A percentile compares a stretch with the other conserved stretches of the same genome.
Conservation (phyloP, 1,140 invertebrate species). For the Euura saliciscinereae region DNA sequence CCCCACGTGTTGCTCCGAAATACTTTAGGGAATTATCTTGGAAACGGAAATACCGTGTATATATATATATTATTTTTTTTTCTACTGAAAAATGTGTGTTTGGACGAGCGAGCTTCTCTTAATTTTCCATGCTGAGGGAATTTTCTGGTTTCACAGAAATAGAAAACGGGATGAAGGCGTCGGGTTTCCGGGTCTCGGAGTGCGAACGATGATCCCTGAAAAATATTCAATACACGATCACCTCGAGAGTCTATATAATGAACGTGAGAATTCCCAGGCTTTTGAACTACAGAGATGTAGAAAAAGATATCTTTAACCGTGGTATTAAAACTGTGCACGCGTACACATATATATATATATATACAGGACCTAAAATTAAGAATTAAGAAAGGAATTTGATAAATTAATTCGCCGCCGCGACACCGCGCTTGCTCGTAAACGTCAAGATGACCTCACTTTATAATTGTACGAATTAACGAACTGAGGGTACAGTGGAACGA, state of each 20-base stretch:
- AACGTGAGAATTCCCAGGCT: too few species aligned
- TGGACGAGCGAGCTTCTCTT: neutral
- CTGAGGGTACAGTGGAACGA: neutral
- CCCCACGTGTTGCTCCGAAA: neutral
- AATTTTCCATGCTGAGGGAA: neutral
- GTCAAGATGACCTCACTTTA: slow-evolving; percentile 60
- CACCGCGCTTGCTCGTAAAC: slow-evolving; percentile 53
- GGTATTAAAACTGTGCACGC: too few species aligned
- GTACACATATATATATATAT: too few species aligned
- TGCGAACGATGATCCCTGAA: too few species aligned
- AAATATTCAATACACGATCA: too few species aligned
- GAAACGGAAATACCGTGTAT: neutral
- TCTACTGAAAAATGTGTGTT: neutral
- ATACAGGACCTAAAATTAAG: neutral
- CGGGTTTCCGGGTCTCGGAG: too few species aligned
- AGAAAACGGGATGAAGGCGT: too few species aligned
- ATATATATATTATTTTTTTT: neutral
- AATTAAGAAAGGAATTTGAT: slow-evolving; percentile 54
- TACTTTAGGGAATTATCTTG: neutral
- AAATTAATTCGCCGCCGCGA: slow-evolving; percentile 60
- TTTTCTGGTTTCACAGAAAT: too few species aligned
- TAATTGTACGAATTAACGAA: slow-evolving; percentile 58
- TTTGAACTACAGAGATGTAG: too few species aligned
- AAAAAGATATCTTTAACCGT: too few species aligned
- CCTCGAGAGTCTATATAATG: too few species aligned